Conservation (phyloP, 35 echinoderm and acorn worm genomes). For the Anneissia japonica region DNA sequence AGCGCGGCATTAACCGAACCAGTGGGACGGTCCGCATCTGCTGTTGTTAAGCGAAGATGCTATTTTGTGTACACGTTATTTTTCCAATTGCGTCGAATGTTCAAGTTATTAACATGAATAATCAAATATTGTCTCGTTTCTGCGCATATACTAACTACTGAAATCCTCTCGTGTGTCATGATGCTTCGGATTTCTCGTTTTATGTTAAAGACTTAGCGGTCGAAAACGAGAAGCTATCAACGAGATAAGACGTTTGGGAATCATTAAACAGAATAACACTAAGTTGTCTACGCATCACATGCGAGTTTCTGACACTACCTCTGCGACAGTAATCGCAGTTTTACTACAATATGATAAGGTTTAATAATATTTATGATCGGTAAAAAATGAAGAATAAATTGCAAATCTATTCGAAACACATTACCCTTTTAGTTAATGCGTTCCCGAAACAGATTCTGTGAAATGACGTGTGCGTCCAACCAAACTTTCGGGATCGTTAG, state of each 20-base stretch:
- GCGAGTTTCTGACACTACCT: not conserved
- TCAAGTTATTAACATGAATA: not conserved
- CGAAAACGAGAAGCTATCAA: not conserved
- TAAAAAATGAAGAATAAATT: not conserved
- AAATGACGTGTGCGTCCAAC: not conserved
- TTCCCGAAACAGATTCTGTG: not conserved
- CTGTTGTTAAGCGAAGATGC: not conserved
- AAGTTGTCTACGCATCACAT: not conserved
- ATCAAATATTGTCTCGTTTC: not conserved
- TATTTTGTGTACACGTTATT: not conserved
- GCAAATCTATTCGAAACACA: not conserved
- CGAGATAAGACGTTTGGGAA: not conserved
- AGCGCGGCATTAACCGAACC: not conserved
- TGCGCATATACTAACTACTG: not conserved
- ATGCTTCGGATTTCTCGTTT: not conserved
- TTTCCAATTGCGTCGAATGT: not conserved
- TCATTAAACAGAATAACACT: not conserved
- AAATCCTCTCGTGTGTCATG: not conserved
- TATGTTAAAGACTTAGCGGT: not conserved
- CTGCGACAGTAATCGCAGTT: not conserved
- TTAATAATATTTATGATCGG: slow-evolving; percentile 2
- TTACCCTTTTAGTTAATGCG: not conserved
- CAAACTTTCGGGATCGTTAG: no score
- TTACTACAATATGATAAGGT: not conserved
- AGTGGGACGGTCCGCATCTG: not conserved